Conservation (phyloP, 2,797 vertebrate genomes). For the Amniataba percoides region DNA sequence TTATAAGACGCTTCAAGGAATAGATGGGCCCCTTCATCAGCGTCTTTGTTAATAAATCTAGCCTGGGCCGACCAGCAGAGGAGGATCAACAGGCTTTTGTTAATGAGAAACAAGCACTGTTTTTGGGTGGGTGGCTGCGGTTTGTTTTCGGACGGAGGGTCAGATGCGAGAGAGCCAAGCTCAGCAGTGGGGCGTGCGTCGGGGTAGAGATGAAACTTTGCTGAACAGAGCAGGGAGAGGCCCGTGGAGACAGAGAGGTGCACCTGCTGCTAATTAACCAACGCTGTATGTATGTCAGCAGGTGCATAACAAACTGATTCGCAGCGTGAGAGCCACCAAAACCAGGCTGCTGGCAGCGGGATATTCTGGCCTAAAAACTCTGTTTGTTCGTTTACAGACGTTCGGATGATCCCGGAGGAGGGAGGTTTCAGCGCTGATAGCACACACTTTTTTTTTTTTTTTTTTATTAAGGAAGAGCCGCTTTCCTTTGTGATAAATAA, state of each 20-base stretch:
- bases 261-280: conserved; percentile 28
- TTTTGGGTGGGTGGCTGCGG: not conserved
- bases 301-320: conserved; percentile 7
- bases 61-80: not conserved
- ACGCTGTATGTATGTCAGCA: conserved; percentile 16
- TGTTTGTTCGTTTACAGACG: conserved; percentile 31
- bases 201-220: not conserved
- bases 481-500: conserved; percentile 45
- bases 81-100: not conserved
- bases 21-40: not conserved
- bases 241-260: not conserved
- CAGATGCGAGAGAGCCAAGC: not conserved
- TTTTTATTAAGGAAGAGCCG: conserved; percentile 37
- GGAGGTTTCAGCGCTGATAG: conserved; percentile 2
- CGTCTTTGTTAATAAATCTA: not conserved
- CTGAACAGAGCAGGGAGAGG: not conserved
- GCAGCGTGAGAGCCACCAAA: not conserved
- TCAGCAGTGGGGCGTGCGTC: not conserved
- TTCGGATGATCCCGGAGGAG: conserved; percentile 17
- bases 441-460: too few relatives aligned
- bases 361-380: conserved; percentile 23
- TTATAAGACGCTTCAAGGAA: not conserved
- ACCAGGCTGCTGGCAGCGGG: conserved; percentile 27
- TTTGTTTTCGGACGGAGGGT: not conserved
- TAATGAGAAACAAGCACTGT: not conserved